A percentile compares a stretch with the other conserved stretches of the same genome.
These are phyloP conservation scores for Battus philenor DNA, from an alignment of 1,140 invertebrate species.

Conservation along the genomic window DNA sequence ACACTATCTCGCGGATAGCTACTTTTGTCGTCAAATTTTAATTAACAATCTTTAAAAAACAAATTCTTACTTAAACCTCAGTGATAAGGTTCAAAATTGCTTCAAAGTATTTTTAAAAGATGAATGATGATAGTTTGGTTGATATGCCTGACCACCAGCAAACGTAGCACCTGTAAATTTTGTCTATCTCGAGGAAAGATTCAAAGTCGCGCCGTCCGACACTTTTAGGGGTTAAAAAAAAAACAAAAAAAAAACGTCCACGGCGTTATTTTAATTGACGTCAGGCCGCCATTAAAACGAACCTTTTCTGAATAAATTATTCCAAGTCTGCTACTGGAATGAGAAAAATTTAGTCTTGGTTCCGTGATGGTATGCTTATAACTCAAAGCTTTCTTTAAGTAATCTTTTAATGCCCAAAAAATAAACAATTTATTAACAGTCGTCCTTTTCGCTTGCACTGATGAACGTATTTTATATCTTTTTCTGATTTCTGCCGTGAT, in stretches of 20 bases:
- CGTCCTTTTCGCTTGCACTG: too few relatives aligned
- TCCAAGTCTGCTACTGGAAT: slow-evolving; percentile 46
- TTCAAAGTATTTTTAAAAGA: background rate
- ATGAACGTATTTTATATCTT: too few relatives aligned
- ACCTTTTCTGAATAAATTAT: slow-evolving; percentile 53
- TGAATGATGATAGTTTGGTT: slow-evolving; percentile 24
- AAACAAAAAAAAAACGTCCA: slow-evolving; percentile 35
- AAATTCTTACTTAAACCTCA: too few relatives aligned
- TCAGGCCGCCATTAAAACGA: slow-evolving; percentile 44
- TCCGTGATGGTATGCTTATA: slow-evolving; percentile 43
- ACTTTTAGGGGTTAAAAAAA: slow-evolving; percentile 40
- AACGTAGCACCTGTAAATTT: slow-evolving; percentile 67
- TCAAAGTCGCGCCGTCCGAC: slow-evolving; percentile 50
- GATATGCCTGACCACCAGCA: slow-evolving; percentile 53
- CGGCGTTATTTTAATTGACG: slow-evolving; percentile 69
- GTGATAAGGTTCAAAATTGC: slow-evolving; percentile 22
- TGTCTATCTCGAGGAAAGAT: slow-evolving; percentile 58
- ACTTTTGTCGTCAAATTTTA: too few relatives aligned
- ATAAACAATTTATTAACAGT: too few relatives aligned
- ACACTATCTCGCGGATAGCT: too few relatives aligned
- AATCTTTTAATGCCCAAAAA: too few relatives aligned
- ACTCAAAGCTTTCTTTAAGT: too few relatives aligned
- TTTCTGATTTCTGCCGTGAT: too few relatives aligned
- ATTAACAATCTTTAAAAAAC: slow-evolving; percentile 11
- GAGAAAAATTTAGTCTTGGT: slow-evolving; percentile 42